Percentiles rank a stretch among this genome's conserved stretches.
Conservation (phyloP, 2,113 vertebrate species). For the Megaptera novaeangliae region DNA sequence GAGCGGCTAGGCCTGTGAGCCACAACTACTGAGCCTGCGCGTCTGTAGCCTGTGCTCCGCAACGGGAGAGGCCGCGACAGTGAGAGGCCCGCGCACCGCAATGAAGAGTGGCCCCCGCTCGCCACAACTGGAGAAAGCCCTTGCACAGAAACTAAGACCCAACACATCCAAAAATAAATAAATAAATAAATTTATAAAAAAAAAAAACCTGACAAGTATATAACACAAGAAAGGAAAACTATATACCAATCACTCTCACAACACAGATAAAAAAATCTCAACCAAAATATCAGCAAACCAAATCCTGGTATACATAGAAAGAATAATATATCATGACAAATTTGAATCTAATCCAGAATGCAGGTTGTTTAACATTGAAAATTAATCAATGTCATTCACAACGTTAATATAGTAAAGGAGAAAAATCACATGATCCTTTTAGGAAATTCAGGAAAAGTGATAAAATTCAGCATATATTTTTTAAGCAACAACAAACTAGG, state of each 20-base stretch:
- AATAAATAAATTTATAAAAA: no score
- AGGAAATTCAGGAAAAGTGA: background rate
- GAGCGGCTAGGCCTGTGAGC: no score
- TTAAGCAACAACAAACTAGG: background rate
- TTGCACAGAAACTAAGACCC: no score
- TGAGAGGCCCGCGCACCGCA: no score
- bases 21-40: no score
- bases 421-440: background rate
- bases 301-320: background rate
- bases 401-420: background rate
- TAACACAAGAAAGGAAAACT: background rate
- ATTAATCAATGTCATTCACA: background rate
- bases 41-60: no score
- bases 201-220: background rate
- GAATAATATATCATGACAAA: background rate
- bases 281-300: background rate
- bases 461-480: background rate
- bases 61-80: no score
- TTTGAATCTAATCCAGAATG: background rate
- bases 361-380: background rate
- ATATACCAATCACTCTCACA: background rate
- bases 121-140: no score
- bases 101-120: no score
- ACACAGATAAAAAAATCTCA: background rate
- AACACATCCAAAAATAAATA: no score